Percentiles rank a stretch among this genome's conserved stretches.
Evolutionary conservation across 2,888 invertebrate genomes (phyloP).

Genomic region (Drosophila paranaensis): DNA sequence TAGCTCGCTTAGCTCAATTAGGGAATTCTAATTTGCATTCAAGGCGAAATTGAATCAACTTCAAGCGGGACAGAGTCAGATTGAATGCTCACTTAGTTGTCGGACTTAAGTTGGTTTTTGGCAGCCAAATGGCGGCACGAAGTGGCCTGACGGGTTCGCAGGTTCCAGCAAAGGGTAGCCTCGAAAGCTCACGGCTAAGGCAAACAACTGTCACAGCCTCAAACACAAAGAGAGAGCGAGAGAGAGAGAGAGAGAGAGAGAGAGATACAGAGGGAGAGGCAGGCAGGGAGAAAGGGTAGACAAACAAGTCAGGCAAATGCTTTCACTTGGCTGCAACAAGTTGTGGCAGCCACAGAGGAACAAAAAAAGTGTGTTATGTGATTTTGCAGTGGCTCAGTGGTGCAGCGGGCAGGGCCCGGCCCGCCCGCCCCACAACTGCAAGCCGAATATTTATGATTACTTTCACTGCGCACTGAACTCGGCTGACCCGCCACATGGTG

Average conservation of each 20-base stretch:
- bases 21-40: constrained; percentile 8
- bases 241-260: not conserved
- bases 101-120: not conserved
- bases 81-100: constrained; percentile 3
- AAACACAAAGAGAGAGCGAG: not conserved
- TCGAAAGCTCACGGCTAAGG: constrained; percentile 34
- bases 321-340: constrained; percentile 70
- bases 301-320: constrained; percentile 56
- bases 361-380: constrained; percentile 55
- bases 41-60: not conserved
- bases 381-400: constrained; percentile 43
- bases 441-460: constrained; percentile 79
- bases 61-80: not conserved
- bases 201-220: constrained; percentile 64
- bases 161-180: constrained; percentile 60
- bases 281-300: not conserved
- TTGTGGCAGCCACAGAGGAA: constrained; percentile 22
- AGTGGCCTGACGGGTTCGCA: constrained; percentile 32
- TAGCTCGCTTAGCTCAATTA: constrained; percentile 1
- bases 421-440: not conserved
- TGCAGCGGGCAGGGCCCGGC: constrained; percentile 21
- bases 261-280: not conserved
- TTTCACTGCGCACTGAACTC: constrained; percentile 71
- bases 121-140: constrained; percentile 61
- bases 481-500: constrained; percentile 52